Evolutionary conservation across 2,797 vertebrate species (phyloP).

Genomic region (Pseudopleuronectes americanus): DNA sequence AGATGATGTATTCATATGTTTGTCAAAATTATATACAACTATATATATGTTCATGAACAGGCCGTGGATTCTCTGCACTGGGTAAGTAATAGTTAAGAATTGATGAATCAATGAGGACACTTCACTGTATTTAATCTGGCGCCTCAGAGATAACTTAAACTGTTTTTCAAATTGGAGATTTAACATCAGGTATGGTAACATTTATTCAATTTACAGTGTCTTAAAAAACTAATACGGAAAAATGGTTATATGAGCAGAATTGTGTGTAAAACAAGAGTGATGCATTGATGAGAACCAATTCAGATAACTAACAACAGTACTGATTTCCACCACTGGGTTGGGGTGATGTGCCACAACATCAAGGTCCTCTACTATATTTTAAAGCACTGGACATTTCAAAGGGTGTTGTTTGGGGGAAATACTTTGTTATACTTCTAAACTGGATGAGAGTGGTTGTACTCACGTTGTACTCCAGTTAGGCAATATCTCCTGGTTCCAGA

Average conservation of each 20-base stretch:
- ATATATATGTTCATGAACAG: too few relatives aligned
- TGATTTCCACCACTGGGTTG: not conserved
- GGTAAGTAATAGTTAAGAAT: not conserved
- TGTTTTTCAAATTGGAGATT: not conserved
- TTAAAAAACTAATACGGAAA: not conserved
- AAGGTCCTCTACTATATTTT: not conserved
- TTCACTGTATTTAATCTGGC: constrained; percentile 3
- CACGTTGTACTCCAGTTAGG: constrained; percentile 95
- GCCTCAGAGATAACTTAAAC: not conserved
- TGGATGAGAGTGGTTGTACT: constrained; percentile 50
- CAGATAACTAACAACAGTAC: not conserved
- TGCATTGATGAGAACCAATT: too few relatives aligned
- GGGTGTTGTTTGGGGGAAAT: too few relatives aligned
- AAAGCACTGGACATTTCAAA: not conserved
- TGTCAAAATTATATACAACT: too few relatives aligned
- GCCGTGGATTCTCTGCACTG: not conserved
- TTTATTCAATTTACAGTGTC: too few relatives aligned
- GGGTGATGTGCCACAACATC: not conserved
- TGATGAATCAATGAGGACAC: not conserved
- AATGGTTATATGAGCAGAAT: too few relatives aligned
- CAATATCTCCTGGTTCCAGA: constrained; percentile 94
- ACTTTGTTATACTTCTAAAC: not conserved
- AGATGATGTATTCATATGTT: too few relatives aligned
- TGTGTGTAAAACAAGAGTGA: not conserved
- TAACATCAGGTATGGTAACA: not conserved